phyloP scores from a whole-genome alignment of 2,113 vertebrate species.

The Chaenocephalus aceratus region DNA sequence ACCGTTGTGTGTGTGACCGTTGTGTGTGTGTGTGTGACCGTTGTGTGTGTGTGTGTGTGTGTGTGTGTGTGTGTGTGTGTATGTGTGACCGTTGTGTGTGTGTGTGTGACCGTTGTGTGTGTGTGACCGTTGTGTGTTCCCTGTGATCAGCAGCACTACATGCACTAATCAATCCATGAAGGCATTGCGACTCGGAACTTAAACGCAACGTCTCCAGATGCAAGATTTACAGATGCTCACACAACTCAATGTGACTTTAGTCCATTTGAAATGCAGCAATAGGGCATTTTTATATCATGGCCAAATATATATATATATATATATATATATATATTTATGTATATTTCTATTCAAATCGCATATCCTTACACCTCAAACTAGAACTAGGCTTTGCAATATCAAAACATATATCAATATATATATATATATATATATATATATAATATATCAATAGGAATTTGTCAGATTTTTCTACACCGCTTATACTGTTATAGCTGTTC shows the following conservation, averaged over 20 bases:
- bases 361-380: neutral
- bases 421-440: too few relatives aligned
- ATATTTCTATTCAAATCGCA: neutral
- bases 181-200: constrained; percentile 39
- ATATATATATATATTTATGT: too few relatives aligned
- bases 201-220: constrained; percentile 35
- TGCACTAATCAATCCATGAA: constrained; percentile 59
- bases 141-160: constrained; percentile 35
- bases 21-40: neutral
- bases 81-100: neutral
- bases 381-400: neutral
- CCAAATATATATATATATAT: too few relatives aligned
- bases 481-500: neutral
- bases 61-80: too few relatives aligned
- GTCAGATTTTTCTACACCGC: too few relatives aligned
- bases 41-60: too few relatives aligned
- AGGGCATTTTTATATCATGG: neutral
- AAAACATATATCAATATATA: too few relatives aligned
- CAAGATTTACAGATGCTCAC: constrained; percentile 12
- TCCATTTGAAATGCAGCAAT: neutral
- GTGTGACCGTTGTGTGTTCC: neutral
- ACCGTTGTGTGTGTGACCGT: neutral
- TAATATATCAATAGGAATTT: neutral
- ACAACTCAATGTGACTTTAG: neutral
- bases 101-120: neutral